Base-by-base conservation (phyloP, 2,888 invertebrate species). In the Latrodectus elegans region DNA sequence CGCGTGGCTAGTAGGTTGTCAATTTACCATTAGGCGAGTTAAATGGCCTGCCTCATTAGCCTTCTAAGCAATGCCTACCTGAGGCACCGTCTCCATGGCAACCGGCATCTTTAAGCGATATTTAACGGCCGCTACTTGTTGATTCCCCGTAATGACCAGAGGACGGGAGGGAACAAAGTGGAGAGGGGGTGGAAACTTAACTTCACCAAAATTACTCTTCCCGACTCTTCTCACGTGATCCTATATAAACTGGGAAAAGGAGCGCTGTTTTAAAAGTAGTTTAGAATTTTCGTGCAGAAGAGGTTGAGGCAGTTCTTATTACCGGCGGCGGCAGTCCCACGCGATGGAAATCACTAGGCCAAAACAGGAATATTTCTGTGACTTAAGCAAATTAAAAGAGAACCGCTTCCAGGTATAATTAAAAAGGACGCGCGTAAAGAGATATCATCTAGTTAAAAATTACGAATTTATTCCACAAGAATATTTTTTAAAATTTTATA, bases 21-120 rank as follows among this genome's bases (percentile, higher is more conserved):
- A 84, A 84, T 84, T 84, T 84, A 78, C 84, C 84, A 84, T 84
- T 84, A 84, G 84, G 84, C 84, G 64, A 84, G 84, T 84, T 84
- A 84, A 84, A 84, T 84, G 51, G 77, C 78, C 73, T 70, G 17
- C 75, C 84, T 84, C 84, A 84, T 84, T 84, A 84, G 78, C 70
- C 71, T 67, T 68, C 76, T 68, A 70, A 52, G 53, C 75, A 76
- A 83, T 76, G 83, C 68, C 83, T 84, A 84, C 84, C 84, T 84
- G 84, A 55, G 76, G 82, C 79, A 51, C 55, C 68, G 85, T 85
- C 22, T 55, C 79, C 52, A 85, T 79, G 79, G 70, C 17, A 68
- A 85, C 85, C 74, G 73, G 79, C 85, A 79, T 85, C 85, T 85
- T 85, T 79, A 85, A 79, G 74, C 85, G 84, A 85, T 79, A 79